Conservation (phyloP, 2,888 invertebrate species). For the Trisateles emortualis region DNA sequence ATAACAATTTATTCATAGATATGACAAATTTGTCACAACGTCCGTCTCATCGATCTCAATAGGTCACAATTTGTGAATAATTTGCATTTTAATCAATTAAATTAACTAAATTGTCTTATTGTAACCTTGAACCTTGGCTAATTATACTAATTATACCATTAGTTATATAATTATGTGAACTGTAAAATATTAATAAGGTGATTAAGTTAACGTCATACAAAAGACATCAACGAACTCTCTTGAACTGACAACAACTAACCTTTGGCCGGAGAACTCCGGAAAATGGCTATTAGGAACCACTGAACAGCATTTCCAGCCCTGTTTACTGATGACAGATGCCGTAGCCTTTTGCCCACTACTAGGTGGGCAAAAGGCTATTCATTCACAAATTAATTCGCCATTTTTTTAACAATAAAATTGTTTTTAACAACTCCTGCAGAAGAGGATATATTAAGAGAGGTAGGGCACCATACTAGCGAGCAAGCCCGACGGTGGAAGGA, state of each 20-base stretch:
- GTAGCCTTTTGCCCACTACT: too few species aligned
- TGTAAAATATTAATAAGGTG: neutral
- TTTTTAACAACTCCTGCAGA: too few species aligned
- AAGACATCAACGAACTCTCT: conserved; percentile 56
- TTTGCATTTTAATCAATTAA: conserved; percentile 20
- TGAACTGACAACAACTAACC: conserved; percentile 1
- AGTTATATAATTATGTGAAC: conserved; percentile 8
- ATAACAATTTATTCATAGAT: neutral
- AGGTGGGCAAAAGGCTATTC: too few species aligned
- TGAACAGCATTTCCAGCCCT: too few species aligned
- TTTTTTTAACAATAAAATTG: too few species aligned
- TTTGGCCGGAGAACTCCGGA: too few species aligned
- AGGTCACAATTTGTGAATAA: conserved; percentile 2
- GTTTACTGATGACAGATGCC: too few species aligned
- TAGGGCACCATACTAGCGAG: too few species aligned
- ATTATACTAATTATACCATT: conserved; percentile 5
- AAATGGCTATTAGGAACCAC: too few species aligned
- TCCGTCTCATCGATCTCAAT: neutral
- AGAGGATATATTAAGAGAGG: too few species aligned
- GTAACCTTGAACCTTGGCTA: conserved; percentile 26
- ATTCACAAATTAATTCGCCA: too few species aligned
- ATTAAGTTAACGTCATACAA: conserved; percentile 30
- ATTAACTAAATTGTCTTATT: conserved; percentile 1
- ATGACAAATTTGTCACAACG: neutral
- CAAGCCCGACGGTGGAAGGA: too few species aligned